Percentiles rank a stretch among this genome's conserved stretches.
Conservation (phyloP, 2,888 invertebrate species). For the Nomada flava region DNA sequence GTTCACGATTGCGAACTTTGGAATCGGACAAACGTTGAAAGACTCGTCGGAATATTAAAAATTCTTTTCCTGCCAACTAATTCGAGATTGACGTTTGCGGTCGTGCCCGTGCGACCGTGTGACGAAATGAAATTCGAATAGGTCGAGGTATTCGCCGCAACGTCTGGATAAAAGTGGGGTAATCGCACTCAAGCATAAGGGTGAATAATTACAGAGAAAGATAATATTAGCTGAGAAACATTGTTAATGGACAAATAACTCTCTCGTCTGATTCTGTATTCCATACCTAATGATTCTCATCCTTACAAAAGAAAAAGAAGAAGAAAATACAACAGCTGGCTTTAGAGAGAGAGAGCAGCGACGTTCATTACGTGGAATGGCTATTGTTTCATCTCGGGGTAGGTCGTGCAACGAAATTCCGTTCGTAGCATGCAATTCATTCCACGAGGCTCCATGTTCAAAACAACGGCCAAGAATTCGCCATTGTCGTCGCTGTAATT, state of each 20-base stretch:
- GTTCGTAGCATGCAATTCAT: not conserved
- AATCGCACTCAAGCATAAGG: not conserved
- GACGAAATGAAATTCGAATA: constrained; percentile 12
- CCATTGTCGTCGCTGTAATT: not conserved
- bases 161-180: not conserved
- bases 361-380: constrained; percentile 20
- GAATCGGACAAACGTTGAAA: not conserved
- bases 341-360: not conserved
- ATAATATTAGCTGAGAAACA: too few species aligned
- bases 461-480: not conserved
- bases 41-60: not conserved
- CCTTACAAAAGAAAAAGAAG: not conserved
- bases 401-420: constrained; percentile 8
- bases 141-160: not conserved
- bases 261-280: constrained; percentile 1
- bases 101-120: not conserved
- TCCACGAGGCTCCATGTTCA: not conserved
- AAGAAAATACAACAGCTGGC: not conserved
- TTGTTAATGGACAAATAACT: not conserved
- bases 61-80: constrained; percentile 9
- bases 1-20: not conserved
- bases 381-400: not conserved
- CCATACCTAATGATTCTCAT: constrained; percentile 13
- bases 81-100: not conserved
- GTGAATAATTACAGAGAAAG: not conserved